Percentiles rank a stretch among this genome's conserved stretches.
Evolutionary conservation across 2,888 invertebrate species (phyloP).

Genomic region (Andrena trimmerana): DNA sequence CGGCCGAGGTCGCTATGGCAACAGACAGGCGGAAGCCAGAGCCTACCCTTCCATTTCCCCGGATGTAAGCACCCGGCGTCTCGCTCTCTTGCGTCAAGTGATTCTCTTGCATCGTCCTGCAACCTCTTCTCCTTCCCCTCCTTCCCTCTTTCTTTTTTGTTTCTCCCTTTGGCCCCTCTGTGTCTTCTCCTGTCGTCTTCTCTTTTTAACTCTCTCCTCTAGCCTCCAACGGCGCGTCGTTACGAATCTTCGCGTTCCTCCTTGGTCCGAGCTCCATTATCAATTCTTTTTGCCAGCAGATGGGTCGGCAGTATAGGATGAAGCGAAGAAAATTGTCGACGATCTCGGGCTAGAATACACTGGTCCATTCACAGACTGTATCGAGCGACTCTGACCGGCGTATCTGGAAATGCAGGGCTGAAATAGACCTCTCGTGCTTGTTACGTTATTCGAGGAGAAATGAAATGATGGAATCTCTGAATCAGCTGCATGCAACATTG

Average conservation of each 20-base stretch:
- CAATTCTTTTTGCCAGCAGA: constrained; percentile 58
- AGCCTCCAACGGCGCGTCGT: constrained; percentile 49
- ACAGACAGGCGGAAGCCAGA: constrained; percentile 81
- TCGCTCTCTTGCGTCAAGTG: constrained; percentile 78
- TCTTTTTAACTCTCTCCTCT: constrained; percentile 45
- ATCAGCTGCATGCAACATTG: too few relatives aligned
- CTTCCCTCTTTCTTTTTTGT: constrained; percentile 35
- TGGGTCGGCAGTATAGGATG: constrained; percentile 9
- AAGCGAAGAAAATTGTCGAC: constrained; percentile 11
- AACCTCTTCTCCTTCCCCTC: constrained; percentile 46
- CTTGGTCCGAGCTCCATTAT: constrained; percentile 50
- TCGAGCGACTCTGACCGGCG: not conserved
- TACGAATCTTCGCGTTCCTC: constrained; percentile 32
- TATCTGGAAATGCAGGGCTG: not conserved
- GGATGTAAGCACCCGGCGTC: constrained; percentile 76
- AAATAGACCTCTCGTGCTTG: not conserved
- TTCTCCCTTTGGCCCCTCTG: constrained; percentile 48
- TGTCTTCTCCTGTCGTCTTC: constrained; percentile 46
- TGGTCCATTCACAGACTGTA: not conserved
- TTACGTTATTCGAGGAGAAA: not conserved
- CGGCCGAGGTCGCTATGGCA: constrained; percentile 81
- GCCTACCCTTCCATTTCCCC: constrained; percentile 76
- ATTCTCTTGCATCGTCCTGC: constrained; percentile 75
- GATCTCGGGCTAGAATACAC: not conserved
- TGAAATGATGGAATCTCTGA: not conserved